Evolutionary conservation across 2,113 vertebrate species (phyloP), one percentile per base, ranked within the genome.

Genomic region (Periophthalmus modestus): DNA sequence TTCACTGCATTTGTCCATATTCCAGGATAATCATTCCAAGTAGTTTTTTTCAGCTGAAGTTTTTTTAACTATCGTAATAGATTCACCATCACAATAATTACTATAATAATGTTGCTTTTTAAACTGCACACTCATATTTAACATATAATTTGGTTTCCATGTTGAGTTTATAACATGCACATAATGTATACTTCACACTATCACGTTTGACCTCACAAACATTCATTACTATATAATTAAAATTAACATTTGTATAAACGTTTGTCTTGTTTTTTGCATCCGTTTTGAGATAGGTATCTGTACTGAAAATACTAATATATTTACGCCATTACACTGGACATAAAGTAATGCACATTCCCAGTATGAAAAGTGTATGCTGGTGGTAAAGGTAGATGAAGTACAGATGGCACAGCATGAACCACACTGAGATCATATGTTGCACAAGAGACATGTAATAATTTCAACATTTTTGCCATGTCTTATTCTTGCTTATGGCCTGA

Each of bases 311-410:
- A 52, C 16, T 52, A 16, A 16, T 52, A 55, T 10, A 55, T n/a
- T 11, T 55, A 10, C 39, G 10, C 39, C 19, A 55, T 55, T 55
- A 21, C 19, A n/a, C 18, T 77, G 24, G 33, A 82, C 74, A 34
- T 79, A 34, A 52, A 61, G 15, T 76, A 68, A 74, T 43, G 77
- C 58, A 71, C 24, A 52, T 73, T 79, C n/a, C 63, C 55, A 62
- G 70, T 70, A 71, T 72, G 69, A 75, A 36, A 62, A 66, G 69
- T 83, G 69, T 72, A 84, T 87, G 85, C 89, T 92, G 89, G 88
- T 91, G 87, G 90, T 68, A 77, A 88, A 87, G 80, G 9, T 19
- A 74, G 69, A 83, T 84, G 21, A 62, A 19, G 16, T 59, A 24
- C 21, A 12, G n/a, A 39, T 65, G 34, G 34, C 28, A 39, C 34